These are phyloP conservation scores for Trypoxylus dichotomus DNA, from an alignment of 1,140 invertebrate genomes.

Conservation along the genomic window DNA sequence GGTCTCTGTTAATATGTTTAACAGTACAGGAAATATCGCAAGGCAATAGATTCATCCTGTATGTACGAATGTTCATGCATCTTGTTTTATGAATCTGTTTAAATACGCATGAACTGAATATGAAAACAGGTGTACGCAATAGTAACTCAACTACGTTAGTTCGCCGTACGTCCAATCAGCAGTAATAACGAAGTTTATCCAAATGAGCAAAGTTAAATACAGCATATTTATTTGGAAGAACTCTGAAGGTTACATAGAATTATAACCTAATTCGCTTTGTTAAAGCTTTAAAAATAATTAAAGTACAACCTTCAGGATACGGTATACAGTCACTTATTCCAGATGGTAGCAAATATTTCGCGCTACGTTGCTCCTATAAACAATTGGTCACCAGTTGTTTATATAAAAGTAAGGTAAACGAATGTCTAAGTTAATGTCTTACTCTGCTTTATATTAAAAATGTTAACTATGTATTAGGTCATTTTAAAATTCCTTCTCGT, in stretches of 20 bases:
- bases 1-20: no score
- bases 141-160: no score
- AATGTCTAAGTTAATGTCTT: neutral
- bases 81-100: no score
- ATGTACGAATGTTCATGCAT: no score
- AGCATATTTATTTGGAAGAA: no score
- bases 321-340: neutral
- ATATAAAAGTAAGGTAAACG: slow-evolving; percentile 13
- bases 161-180: no score
- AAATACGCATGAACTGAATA: no score
- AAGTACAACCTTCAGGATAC: neutral
- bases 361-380: neutral
- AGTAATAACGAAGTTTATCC: no score
- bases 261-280: neutral
- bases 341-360: neutral
- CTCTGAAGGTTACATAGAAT: neutral
- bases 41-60: no score
- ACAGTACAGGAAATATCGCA: no score
- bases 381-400: neutral
- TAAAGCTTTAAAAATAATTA: neutral
- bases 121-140: no score
- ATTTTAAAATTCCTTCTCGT: neutral
- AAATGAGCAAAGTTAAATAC: no score
- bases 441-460: neutral
- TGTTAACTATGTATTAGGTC: neutral